Evolutionary conservation across 2,113 vertebrate genomes (phyloP), one percentile per base, ranked within the genome.

Genomic region (Cynocephalus volans): DNA sequence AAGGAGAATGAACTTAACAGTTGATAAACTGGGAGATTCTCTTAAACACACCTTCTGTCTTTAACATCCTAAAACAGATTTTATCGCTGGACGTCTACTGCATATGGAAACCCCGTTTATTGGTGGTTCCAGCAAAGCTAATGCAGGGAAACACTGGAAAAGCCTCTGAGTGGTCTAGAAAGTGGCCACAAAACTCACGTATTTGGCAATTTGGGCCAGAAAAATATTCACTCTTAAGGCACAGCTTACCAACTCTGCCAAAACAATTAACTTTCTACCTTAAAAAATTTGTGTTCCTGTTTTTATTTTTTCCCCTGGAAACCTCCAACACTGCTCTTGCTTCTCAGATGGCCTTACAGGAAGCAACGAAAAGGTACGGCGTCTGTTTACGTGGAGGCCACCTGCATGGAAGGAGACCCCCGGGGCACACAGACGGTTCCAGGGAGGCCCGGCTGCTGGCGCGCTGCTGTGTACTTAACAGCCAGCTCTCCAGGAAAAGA

Each of bases 371-470:
- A n/a, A 8, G 70, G 11, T 3, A 21, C 0, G 9, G 45, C 26
- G 0, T 12, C 6, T 0, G 15, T 11, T 2, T 6, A 10, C 8
- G 0, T 2, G 23, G 73, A 45, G 2, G 62, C 18, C 12, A 2
- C 48, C 26, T 11, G 4, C 12, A 0, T 11, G 3, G 26, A 86
- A 9, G 75, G 45, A 33, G 15, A 17, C 54, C 13, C 88, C 0
- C 0, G 31, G 58, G 6, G 54, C 11, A 0, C 3, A 48, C 0
- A 0, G 31, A 12, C 1, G 2, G 0, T 24, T 26, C 26, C 14
- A 2, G 54, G 69, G n/a, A 6, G 15, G 18, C 6, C 11, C 15
- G 0, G 28, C 14, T 48, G 0, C 3, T 1, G 65, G 4, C 6
- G 9, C 10, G 60, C 50, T 3, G 4, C 31, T 15, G 26, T 5